These are phyloP conservation scores for Poeciliopsis turneri DNA, from an alignment of 2,797 vertebrate species.

Conservation along the genomic window DNA sequence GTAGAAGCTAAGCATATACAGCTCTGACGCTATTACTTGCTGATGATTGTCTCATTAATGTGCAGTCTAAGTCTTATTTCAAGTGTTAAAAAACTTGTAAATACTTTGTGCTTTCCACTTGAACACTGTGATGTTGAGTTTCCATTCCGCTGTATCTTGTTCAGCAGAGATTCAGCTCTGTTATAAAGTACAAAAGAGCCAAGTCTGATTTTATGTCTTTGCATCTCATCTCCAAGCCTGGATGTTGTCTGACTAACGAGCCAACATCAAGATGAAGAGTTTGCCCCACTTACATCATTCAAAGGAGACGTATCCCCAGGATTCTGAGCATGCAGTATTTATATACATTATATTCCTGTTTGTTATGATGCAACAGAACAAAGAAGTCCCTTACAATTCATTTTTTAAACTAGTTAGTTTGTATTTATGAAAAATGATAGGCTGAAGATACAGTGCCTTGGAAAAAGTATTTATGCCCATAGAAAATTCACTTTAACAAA, in stretches of 20 bases:
- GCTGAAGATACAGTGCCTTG: neutral
- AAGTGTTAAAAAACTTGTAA: neutral
- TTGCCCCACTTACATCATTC: neutral
- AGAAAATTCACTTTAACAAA: neutral
- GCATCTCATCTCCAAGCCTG: neutral
- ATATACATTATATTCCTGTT: constrained; percentile 1
- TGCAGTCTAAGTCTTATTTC: neutral
- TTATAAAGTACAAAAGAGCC: neutral
- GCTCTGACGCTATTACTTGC: neutral
- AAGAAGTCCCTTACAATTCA: neutral
- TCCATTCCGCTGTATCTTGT: neutral
- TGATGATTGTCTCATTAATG: neutral
- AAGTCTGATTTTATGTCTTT: neutral
- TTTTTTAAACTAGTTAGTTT: neutral
- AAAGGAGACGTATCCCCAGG: neutral
- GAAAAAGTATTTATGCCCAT: neutral
- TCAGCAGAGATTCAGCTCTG: neutral
- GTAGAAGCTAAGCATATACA: neutral
- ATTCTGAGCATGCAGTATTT: neutral
- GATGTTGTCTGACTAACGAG: neutral
- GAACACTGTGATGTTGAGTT: neutral
- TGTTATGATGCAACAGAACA: neutral
- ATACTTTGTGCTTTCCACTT: neutral
- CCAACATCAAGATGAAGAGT: neutral
- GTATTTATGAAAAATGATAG: neutral